Conservation (phyloP, 1,140 invertebrate genomes). For the Zaprionus ornatus region DNA sequence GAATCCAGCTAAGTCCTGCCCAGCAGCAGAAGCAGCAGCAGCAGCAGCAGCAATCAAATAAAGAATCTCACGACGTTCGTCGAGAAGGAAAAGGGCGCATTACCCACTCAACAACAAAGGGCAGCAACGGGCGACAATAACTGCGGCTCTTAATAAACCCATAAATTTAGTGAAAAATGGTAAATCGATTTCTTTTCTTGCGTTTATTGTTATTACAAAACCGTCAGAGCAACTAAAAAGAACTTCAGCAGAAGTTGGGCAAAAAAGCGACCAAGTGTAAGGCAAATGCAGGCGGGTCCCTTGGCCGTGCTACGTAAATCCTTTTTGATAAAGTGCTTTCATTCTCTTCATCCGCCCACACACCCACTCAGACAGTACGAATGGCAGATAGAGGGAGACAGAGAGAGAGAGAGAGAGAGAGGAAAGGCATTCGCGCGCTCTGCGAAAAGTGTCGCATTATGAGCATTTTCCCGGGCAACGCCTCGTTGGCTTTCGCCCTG, state of each 20-base stretch:
- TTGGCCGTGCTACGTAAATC: conserved; percentile 58
- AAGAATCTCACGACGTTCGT: conserved; percentile 45
- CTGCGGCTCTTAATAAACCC: conserved; percentile 64
- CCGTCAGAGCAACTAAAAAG: conserved; percentile 58
- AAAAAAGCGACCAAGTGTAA: conserved; percentile 16
- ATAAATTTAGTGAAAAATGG: conserved; percentile 79
- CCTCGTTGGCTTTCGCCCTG: conserved; percentile 53
- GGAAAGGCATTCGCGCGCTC: conserved; percentile 47
- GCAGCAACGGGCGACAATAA: conserved; percentile 33
- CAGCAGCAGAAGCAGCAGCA: conserved; percentile 18
- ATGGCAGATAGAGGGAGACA: not conserved
- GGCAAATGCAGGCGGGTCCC: conserved; percentile 32
- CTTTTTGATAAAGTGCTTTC: conserved; percentile 79
- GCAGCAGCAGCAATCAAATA: conserved; percentile 57
- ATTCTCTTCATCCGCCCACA: conserved; percentile 40
- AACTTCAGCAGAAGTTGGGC: not conserved
- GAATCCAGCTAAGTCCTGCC: conserved; percentile 15
- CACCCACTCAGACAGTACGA: not conserved
- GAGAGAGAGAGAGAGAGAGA: not conserved
- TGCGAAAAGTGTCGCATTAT: conserved; percentile 74
- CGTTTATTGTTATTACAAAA: conserved; percentile 81
- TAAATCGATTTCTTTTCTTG: conserved; percentile 73
- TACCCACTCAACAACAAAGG: conserved; percentile 45
- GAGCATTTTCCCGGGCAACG: conserved; percentile 61
- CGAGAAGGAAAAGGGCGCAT: conserved; percentile 21